phyloP scores from a whole-genome alignment of 2,888 invertebrate species.

The Ophion costatus region DNA sequence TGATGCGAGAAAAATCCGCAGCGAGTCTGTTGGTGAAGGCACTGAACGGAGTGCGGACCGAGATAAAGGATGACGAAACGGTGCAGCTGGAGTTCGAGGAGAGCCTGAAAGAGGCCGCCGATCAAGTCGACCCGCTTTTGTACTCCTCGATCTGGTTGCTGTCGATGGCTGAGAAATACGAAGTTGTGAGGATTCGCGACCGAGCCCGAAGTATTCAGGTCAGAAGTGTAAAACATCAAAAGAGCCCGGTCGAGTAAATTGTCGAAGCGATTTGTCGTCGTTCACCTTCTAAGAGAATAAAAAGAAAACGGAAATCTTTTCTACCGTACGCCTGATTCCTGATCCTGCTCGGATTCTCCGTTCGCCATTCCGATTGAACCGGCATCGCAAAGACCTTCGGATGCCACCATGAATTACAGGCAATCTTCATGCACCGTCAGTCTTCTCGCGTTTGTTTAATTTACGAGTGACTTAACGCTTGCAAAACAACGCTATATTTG shows the following conservation, averaged over 20 bases:
- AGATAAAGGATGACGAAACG: conserved; percentile 64
- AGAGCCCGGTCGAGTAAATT: neutral
- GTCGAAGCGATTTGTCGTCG: conserved; percentile 2
- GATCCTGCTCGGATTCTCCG: neutral
- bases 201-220: conserved; percentile 31
- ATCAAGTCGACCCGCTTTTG: conserved; percentile 71
- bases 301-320: conserved; percentile 15
- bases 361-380: neutral
- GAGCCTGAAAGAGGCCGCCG: conserved; percentile 71
- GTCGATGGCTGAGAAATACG: conserved; percentile 70
- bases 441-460: conserved; percentile 29
- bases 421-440: conserved; percentile 64
- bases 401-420: conserved; percentile 43
- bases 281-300: neutral
- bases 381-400: neutral
- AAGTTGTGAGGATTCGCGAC: conserved; percentile 68
- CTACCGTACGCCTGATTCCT: neutral
- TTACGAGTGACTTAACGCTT: conserved; percentile 36
- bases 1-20: conserved; percentile 68
- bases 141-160: conserved; percentile 71
- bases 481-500: conserved; percentile 11
- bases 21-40: conserved; percentile 66
- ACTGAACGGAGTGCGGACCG: conserved; percentile 70
- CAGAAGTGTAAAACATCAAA: conserved; percentile 35
- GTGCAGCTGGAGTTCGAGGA: conserved; percentile 71